Evolutionary conservation across 2,888 invertebrate species (phyloP).

Genomic region (Diogma glabrata): DNA sequence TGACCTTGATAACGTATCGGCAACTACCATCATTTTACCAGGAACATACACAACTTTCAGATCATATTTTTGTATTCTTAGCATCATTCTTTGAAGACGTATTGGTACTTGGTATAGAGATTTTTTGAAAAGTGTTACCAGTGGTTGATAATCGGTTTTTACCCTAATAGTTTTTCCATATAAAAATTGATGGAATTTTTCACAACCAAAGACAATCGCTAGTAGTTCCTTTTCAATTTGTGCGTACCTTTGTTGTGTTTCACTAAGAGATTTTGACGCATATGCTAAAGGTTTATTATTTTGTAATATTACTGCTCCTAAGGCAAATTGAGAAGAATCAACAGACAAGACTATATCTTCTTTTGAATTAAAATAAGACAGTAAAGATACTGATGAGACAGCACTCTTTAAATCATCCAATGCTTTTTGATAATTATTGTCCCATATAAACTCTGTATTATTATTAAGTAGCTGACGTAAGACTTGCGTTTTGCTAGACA

Average conservation of each 20-base stretch:
- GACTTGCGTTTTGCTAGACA: not conserved
- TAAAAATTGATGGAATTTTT: conserved; percentile 10
- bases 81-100: not conserved
- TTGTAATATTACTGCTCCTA: not conserved
- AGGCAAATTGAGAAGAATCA: not conserved
- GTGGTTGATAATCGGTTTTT: conserved; percentile 17
- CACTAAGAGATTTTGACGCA: not conserved
- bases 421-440: too few relatives aligned
- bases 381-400: too few relatives aligned
- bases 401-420: too few relatives aligned
- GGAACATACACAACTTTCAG: not conserved
- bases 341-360: not conserved
- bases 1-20: not conserved
- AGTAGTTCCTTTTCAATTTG: not conserved
- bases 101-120: not conserved
- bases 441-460: too few relatives aligned
- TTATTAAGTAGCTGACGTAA: too few relatives aligned
- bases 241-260: not conserved
- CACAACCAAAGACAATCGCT: not conserved
- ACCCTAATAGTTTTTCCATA: conserved; percentile 14
- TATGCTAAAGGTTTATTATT: not conserved
- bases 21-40: not conserved
- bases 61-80: not conserved
- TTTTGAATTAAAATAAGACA: too few relatives aligned
- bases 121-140: conserved; percentile 24